A percentile compares a stretch with the other conserved stretches of the same genome.
These are phyloP conservation scores for Enteromius thamalakanensis DNA, from an alignment of 2,797 vertebrate genomes.

Conservation along the genomic window DNA sequence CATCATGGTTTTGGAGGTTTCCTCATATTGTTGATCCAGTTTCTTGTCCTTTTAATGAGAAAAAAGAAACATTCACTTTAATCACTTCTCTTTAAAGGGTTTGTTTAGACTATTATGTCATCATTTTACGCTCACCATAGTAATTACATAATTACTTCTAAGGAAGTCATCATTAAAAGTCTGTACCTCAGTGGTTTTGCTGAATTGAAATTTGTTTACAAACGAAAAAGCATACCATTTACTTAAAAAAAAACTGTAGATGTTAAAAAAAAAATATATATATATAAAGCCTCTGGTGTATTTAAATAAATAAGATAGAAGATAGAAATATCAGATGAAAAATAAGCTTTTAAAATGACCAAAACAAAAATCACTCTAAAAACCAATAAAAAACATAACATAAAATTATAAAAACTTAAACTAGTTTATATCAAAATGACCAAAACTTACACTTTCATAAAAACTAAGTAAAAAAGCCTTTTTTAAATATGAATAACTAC, in stretches of 20 bases:
- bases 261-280: neutral
- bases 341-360: neutral
- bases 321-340: neutral
- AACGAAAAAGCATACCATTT: neutral
- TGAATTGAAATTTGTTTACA: neutral
- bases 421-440: neutral
- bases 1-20: slow-evolving; percentile 85
- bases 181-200: neutral
- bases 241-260: neutral
- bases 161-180: neutral
- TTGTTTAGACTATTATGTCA: neutral
- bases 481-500: neutral
- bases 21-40: slow-evolving; percentile 92
- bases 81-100: neutral
- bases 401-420: neutral
- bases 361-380: neutral
- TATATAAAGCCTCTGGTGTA: neutral
- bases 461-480: neutral
- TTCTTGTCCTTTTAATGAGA: slow-evolving; percentile 87
- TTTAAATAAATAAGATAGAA: neutral
- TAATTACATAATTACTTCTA: neutral
- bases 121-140: neutral
- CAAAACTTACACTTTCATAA: neutral
- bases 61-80: slow-evolving; percentile 14
- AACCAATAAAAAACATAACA: neutral